Evolutionary conservation across 2,797 vertebrate species (phyloP), one percentile per base, ranked within the genome.

Genomic region (Pipistrellus pipistrellus): DNA sequence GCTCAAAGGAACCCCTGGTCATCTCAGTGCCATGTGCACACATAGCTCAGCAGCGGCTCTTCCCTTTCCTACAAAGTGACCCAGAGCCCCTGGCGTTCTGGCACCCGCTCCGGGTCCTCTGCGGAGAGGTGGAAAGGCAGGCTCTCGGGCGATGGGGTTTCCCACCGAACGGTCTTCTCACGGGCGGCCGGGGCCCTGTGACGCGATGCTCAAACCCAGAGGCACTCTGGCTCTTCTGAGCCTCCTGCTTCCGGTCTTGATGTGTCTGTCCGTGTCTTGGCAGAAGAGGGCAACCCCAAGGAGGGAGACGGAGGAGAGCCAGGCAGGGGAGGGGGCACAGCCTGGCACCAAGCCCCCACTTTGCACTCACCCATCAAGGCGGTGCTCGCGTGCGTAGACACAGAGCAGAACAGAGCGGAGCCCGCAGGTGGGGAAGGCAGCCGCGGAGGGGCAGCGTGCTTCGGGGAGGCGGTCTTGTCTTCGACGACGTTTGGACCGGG

Each of bases 381-480:
- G 12, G 8, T 4, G 3, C 73, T 27, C 2, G 0, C 0, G 2
- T 21, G 66, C 69, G n/a, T 44, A 23, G 18, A 38, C 59, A 10
- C 41, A 51, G 4, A 38, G 4, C 5, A 27, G 10, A 15, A 12
- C 2, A 35, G 20, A 73, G 25, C 72, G 11, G 27, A 71, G 46
- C 32, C 8, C 48, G 20, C n/a, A 27, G 71, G 69, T 21, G 23
- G 80, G 84, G 55, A 32, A 38, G n/a, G 11, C 46, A 25, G 35
- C 30, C 11, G 8, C 17, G 78, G 68, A 62, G 68, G 44, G 44
- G 4, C 25, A 4, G 9, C 27, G 2, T 10, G 69, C 73, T 68
- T 71, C 64, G 41, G 17, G 92, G 83, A 55, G 78, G 46, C 27
- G 73, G 80, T 80, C 38, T 85, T 9, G 8, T 69, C 94, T 85